Conservation (phyloP, 2,888 invertebrate species). For the Prenolepis imparis region DNA sequence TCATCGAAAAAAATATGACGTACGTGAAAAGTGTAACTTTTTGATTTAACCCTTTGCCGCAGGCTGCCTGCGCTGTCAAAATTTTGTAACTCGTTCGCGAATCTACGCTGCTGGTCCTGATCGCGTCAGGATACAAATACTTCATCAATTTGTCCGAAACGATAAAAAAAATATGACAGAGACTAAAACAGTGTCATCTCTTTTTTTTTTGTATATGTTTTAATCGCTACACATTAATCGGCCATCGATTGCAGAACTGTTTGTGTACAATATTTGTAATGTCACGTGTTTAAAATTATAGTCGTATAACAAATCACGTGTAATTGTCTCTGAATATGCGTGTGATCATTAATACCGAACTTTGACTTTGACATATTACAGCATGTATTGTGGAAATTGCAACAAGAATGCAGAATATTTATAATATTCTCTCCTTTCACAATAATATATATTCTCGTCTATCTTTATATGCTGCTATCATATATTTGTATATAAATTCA, state of each 20-base stretch:
- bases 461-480: conserved; percentile 28
- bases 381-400: conserved; percentile 11
- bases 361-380: conserved; percentile 27
- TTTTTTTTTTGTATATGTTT: background rate
- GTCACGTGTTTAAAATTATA: conserved; percentile 41
- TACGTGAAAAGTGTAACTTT: conserved; percentile 52
- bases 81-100: conserved; percentile 37
- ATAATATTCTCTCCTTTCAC: conserved; percentile 13
- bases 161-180: conserved; percentile 35
- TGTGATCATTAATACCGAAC: conserved; percentile 43
- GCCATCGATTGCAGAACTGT: conserved; percentile 42
- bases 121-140: conserved; percentile 40
- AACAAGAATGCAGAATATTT: conserved; percentile 34
- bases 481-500: conserved; percentile 13
- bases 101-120: conserved; percentile 28
- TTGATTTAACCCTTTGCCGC: conserved; percentile 48
- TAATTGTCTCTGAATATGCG: conserved; percentile 38
- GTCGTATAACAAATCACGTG: conserved; percentile 36
- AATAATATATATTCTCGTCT: conserved; percentile 37
- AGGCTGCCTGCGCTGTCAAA: conserved; percentile 23
- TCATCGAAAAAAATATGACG: conserved; percentile 52
- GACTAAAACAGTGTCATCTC: conserved; percentile 25
- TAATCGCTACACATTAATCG: conserved; percentile 41
- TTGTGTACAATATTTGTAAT: conserved; percentile 40
- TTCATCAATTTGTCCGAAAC: conserved; percentile 36